A percentile compares a stretch with the other conserved stretches of the same genome.
Evolutionary conservation across 2,113 vertebrate genomes (phyloP).

Genomic region (Nestor notabilis): DNA sequence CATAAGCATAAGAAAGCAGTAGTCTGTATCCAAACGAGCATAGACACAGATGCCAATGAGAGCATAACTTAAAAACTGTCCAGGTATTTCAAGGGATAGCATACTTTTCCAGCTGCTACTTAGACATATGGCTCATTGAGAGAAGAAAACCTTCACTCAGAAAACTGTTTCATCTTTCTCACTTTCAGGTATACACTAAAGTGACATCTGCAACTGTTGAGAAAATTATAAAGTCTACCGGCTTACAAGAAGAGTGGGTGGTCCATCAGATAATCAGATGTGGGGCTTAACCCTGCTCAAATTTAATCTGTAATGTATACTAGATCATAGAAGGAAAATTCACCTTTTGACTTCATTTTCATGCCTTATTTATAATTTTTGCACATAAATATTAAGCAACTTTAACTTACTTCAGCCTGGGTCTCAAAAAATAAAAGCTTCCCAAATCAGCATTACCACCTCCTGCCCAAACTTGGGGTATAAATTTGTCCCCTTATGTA

Average conservation of each 20-base stretch:
- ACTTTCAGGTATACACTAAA: not conserved
- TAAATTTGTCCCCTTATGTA: not conserved
- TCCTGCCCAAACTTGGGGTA: not conserved
- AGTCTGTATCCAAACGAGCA: rapidly evolving
- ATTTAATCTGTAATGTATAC: not conserved
- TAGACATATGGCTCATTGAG: not conserved
- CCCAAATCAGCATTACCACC: not conserved
- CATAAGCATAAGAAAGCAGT: not conserved
- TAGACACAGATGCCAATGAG: not conserved
- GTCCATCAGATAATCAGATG: not conserved
- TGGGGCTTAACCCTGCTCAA: not conserved
- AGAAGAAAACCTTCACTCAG: not conserved
- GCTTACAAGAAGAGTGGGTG: not conserved
- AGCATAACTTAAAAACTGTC: rapidly evolving
- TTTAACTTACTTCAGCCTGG: not conserved
- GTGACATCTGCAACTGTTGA: not conserved
- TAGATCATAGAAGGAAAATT: not conserved
- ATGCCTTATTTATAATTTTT: not conserved
- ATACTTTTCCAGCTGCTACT: not conserved
- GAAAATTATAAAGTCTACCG: not conserved
- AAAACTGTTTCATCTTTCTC: not conserved
- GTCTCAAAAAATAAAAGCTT: not conserved
- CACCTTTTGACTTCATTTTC: not conserved
- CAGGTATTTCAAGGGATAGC: not conserved
- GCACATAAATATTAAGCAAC: not conserved